A percentile compares a stretch with the other conserved stretches of the same genome.
These are phyloP conservation scores for Salvator merianae DNA, from an alignment of 2,113 vertebrate genomes.

Conservation along the genomic window DNA sequence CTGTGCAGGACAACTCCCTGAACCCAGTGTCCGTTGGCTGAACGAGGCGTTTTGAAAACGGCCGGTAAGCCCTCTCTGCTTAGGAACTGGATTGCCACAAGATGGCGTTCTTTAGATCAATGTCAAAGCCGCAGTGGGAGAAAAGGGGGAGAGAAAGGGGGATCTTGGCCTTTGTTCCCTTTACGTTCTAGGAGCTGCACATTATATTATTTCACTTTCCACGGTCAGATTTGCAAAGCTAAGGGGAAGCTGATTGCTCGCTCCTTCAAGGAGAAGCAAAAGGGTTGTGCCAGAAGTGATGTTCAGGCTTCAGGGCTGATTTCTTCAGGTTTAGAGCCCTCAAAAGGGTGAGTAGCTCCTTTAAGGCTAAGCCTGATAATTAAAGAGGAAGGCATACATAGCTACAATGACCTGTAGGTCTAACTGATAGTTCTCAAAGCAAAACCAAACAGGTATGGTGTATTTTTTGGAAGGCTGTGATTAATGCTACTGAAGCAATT, in stretches of 20 bases:
- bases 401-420: not conserved
- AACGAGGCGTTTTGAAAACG: conserved; percentile 24
- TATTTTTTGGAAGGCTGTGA: not conserved
- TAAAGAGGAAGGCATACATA: conserved; percentile 14
- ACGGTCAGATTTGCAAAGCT: conserved; percentile 38
- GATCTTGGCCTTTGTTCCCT: conserved; percentile 82
- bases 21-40: conserved; percentile 39
- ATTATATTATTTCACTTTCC: conserved; percentile 73
- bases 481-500: conserved; percentile 8
- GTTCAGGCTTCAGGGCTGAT: not conserved
- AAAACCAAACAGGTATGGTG: conserved; percentile 34
- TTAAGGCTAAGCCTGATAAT: conserved; percentile 37
- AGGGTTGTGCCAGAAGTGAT: not conserved
- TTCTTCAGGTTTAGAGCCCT: conserved; percentile 48
- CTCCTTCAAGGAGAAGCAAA: not conserved
- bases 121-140: conserved; percentile 91
- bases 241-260: conserved; percentile 6
- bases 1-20: conserved; percentile 54
- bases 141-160: conserved; percentile 62
- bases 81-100: conserved; percentile 77
- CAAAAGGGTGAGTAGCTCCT: conserved; percentile 72
- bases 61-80: conserved; percentile 8
- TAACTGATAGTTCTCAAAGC: not conserved
- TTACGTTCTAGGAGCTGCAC: conserved; percentile 74
- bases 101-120: conserved; percentile 97